Percentiles rank a stretch among this genome's conserved stretches.
phyloP scores from a whole-genome alignment of 2,113 vertebrate species.

The Athene cunicularia region DNA sequence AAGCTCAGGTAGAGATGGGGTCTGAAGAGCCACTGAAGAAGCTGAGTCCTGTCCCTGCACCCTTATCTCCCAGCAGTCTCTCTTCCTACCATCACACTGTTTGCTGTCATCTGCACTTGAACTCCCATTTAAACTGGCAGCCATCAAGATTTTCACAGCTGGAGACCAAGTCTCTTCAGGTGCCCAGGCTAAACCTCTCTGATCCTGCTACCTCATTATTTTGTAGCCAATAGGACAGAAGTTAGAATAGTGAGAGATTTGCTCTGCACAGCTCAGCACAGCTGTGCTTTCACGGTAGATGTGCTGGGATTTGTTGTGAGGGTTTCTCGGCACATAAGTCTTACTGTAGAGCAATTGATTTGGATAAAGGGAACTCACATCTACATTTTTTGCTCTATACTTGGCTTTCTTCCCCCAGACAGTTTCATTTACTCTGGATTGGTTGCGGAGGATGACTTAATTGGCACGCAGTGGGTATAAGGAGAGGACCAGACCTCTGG shows the following conservation, averaged over 20 bases:
- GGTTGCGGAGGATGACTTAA: neutral
- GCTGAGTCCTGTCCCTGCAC: neutral
- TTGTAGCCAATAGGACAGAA: neutral
- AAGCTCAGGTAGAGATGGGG: neutral
- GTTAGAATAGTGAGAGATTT: neutral
- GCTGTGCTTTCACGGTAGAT: neutral
- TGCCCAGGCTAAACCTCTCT: neutral
- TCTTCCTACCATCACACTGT: neutral
- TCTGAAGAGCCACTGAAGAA: neutral
- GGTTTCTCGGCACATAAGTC: neutral
- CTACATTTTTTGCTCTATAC: neutral
- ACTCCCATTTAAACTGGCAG: neutral
- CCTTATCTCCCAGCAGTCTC: neutral
- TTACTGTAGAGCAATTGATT: neutral
- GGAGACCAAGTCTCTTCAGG: neutral
- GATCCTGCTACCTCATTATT: neutral
- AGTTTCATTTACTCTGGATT: neutral
- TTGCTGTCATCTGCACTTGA: neutral
- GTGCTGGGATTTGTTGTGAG: neutral
- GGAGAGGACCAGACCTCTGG: neutral
- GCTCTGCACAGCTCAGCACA: neutral
- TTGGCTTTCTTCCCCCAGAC: neutral
- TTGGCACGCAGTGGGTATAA: neutral
- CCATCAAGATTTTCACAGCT: neutral
- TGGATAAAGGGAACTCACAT: neutral